A percentile compares a stretch with the other conserved stretches of the same genome.
phyloP scores from a whole-genome alignment of 2,113 vertebrate species.

The Calidris pugnax region DNA sequence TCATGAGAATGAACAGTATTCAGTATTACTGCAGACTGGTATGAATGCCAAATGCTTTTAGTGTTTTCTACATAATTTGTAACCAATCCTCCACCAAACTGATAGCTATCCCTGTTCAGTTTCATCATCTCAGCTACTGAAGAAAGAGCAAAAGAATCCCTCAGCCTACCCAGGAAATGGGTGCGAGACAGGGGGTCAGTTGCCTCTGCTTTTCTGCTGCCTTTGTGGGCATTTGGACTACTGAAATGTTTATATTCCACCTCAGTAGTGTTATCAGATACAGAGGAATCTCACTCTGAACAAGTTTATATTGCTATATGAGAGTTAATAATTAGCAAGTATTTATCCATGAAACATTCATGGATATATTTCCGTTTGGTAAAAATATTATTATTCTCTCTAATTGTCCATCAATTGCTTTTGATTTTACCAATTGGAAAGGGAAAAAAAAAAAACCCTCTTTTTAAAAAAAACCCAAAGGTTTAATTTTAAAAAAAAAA shows the following conservation, averaged over 20 bases:
- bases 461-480: too few relatives aligned
- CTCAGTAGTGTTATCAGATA: background rate
- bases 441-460: too few relatives aligned
- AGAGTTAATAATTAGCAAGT: background rate
- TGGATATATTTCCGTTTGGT: background rate
- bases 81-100: background rate
- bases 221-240: background rate
- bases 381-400: background rate
- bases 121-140: background rate
- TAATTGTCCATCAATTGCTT: background rate
- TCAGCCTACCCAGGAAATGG: background rate
- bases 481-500: too few relatives aligned
- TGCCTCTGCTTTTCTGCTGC: background rate
- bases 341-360: background rate
- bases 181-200: background rate
- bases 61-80: background rate
- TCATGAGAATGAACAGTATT: background rate
- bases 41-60: constrained; percentile 8
- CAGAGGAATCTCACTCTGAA: background rate
- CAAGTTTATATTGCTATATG: background rate
- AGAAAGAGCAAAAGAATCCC: background rate
- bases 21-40: background rate
- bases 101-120: background rate
- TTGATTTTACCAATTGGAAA: background rate
- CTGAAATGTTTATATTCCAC: background rate